Percentiles rank a stretch among this genome's conserved stretches.
phyloP scores from a whole-genome alignment of 1,140 invertebrate species.

The Dreissena rostriformis region DNA sequence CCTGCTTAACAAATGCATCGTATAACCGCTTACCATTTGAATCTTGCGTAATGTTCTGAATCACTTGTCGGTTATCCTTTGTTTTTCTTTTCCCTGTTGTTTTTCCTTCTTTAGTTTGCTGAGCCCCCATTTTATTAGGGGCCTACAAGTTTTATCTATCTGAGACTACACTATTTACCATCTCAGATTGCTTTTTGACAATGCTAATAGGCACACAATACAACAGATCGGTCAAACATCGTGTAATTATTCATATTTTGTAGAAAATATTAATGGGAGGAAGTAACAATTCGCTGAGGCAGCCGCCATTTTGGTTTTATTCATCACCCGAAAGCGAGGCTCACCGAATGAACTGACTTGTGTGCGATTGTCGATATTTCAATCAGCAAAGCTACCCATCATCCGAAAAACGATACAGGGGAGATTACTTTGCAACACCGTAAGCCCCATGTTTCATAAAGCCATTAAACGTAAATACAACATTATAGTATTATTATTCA shows the following conservation, averaged over 20 bases:
- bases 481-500: no score
- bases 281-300: slow-evolving; percentile 45
- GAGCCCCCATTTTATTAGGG: slow-evolving; percentile 64
- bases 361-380: not conserved
- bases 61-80: slow-evolving; percentile 61
- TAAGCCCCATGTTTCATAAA: no score
- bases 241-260: slow-evolving; percentile 2
- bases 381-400: no score
- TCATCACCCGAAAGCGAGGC: slow-evolving; percentile 53
- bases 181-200: slow-evolving; percentile 25
- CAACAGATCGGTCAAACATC: slow-evolving; percentile 20
- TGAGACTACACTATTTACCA: slow-evolving; percentile 48
- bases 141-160: slow-evolving; percentile 14
- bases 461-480: no score
- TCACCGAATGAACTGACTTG: slow-evolving; percentile 33
- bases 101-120: slow-evolving; percentile 63
- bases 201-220: not conserved
- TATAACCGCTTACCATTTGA: slow-evolving; percentile 59
- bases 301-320: slow-evolving; percentile 67
- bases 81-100: slow-evolving; percentile 64
- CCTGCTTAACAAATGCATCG: not conserved
- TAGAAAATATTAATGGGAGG: not conserved
- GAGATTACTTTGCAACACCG: no score
- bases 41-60: slow-evolving; percentile 50
- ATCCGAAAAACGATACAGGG: no score